Evolutionary conservation across 2,888 invertebrate species (phyloP).

Genomic region (Coleophora deauratella): DNA sequence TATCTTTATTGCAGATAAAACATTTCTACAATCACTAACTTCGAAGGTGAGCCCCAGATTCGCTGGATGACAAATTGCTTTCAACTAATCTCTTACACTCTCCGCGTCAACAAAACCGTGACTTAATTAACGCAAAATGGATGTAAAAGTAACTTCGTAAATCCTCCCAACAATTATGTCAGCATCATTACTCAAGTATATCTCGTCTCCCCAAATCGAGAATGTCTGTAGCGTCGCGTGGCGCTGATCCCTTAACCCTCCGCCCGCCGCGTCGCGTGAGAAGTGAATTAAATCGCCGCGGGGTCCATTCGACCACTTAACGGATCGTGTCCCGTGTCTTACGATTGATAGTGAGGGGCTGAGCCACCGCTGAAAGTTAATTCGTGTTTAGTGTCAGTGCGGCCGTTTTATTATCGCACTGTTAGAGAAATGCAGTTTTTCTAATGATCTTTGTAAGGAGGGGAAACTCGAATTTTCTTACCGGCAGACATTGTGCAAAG

Average conservation of each 20-base stretch:
- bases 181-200: slow-evolving; percentile 54
- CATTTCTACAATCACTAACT: no score
- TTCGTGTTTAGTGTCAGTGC: slow-evolving; percentile 68
- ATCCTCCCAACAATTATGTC: slow-evolving; percentile 7
- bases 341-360: slow-evolving; percentile 55
- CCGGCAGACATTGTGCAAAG: no score
- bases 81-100: no score
- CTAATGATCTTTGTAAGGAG: no score
- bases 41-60: no score
- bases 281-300: slow-evolving; percentile 63
- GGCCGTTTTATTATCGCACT: slow-evolving; percentile 53
- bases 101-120: no score
- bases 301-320: slow-evolving; percentile 64
- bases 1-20: no score
- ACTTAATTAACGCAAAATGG: slow-evolving; percentile 29
- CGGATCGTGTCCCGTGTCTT: slow-evolving; percentile 58
- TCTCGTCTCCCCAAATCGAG: slow-evolving; percentile 55
- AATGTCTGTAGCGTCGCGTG: slow-evolving; percentile 70
- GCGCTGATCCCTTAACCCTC: slow-evolving; percentile 60
- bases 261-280: slow-evolving; percentile 57
- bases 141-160: slow-evolving; percentile 15
- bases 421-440: slow-evolving; percentile 55
- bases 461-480: no score
- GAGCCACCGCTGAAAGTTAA: slow-evolving; percentile 63
- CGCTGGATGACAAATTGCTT: no score